These are phyloP conservation scores for Aphelinus certus DNA, from an alignment of 1,140 invertebrate genomes.

Conservation along the genomic window DNA sequence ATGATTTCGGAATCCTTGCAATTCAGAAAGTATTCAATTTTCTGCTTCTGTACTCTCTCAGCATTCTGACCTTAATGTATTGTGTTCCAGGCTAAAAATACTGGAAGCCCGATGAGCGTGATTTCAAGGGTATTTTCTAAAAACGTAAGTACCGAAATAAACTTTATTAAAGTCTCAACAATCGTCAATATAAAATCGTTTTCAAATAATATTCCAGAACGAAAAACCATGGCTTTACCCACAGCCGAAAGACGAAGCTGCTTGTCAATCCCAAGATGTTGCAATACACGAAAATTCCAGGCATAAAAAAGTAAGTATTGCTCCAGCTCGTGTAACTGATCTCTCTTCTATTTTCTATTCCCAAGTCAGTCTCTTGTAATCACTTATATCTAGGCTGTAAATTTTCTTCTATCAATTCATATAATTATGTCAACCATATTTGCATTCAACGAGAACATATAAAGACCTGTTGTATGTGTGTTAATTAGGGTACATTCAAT, in stretches of 20 bases:
- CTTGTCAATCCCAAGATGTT: conserved; percentile 56
- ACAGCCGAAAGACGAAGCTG: conserved; percentile 57
- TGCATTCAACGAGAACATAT: too few relatives aligned
- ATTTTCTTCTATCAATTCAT: too few relatives aligned
- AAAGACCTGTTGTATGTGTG: too few relatives aligned
- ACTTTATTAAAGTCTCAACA: background rate
- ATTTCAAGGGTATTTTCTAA: conserved; percentile 60
- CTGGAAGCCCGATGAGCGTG: conserved; percentile 62
- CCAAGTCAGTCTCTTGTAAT: too few relatives aligned
- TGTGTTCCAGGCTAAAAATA: conserved; percentile 58
- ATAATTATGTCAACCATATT: too few relatives aligned
- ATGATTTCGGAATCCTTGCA: too few relatives aligned
- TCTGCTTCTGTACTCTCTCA: background rate
- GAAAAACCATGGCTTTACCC: conserved; percentile 65
- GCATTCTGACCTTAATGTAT: conserved; percentile 4
- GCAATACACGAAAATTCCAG: conserved; percentile 51
- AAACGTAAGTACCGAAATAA: conserved; percentile 52
- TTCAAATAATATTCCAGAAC: conserved; percentile 46
- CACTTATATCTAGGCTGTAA: too few relatives aligned
- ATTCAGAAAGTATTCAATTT: too few relatives aligned
- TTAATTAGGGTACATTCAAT: too few relatives aligned
- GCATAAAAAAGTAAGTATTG: conserved; percentile 53
- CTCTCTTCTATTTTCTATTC: too few relatives aligned
- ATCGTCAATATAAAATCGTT: conserved; percentile 16
- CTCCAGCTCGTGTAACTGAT: too few relatives aligned